Percentiles rank a stretch among this genome's conserved stretches.
These are phyloP conservation scores for Menura novaehollandiae DNA, from an alignment of 2,113 vertebrate genomes.

Conservation along the genomic window DNA sequence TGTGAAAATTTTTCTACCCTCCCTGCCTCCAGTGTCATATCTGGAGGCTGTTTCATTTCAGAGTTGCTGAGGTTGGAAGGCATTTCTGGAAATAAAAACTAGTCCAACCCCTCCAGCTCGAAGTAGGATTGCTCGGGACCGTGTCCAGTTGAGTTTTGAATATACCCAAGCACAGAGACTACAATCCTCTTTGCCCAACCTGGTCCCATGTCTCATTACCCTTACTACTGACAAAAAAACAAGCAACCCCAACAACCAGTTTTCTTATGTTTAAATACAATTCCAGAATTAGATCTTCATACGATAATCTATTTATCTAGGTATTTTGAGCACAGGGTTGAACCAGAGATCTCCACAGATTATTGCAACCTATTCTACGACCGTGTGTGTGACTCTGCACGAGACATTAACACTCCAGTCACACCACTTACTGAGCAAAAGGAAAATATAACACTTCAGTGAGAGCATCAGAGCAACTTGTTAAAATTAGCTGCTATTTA, in stretches of 20 bases:
- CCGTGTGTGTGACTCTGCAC: neutral
- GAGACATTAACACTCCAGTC: neutral
- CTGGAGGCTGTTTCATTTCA: neutral
- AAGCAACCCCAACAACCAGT: neutral
- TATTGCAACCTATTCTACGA: neutral
- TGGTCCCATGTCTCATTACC: neutral
- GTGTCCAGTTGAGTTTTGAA: neutral
- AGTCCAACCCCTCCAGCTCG: neutral
- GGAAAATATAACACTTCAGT: neutral
- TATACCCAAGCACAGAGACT: neutral
- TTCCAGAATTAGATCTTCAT: neutral
- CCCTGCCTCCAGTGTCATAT: accelerated
- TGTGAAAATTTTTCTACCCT: neutral
- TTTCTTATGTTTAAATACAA: neutral
- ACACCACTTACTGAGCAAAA: neutral
- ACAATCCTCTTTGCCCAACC: neutral
- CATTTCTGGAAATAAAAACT: neutral
- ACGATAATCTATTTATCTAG: no score
- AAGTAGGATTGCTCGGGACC: neutral
- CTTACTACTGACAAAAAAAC: neutral
- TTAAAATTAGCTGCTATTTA: neutral
- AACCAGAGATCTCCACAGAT: neutral
- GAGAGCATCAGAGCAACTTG: neutral
- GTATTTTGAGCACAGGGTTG: neutral
- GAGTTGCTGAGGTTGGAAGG: neutral